These are phyloP conservation scores for Sapayoa aenigma DNA, from an alignment of 2,113 vertebrate species.

Conservation along the genomic window DNA sequence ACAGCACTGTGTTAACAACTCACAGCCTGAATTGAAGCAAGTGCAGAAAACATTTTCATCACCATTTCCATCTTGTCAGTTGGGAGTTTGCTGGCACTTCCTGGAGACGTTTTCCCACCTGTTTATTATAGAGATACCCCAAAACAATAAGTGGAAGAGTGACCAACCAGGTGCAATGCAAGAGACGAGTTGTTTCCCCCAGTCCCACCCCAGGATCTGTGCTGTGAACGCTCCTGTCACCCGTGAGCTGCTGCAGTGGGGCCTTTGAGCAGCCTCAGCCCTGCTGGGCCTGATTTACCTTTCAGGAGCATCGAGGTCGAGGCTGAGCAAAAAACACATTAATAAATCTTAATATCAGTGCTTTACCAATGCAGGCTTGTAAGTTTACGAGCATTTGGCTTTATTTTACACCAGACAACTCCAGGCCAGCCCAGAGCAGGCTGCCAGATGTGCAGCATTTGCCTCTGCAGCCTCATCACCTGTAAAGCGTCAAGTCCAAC, in stretches of 20 bases:
- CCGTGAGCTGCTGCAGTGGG: accelerated
- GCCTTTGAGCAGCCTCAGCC: neutral
- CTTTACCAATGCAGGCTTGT: conserved; percentile 2
- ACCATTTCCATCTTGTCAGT: accelerated
- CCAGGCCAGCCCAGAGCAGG: neutral
- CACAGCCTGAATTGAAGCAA: neutral
- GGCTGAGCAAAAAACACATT: neutral
- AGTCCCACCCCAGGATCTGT: neutral
- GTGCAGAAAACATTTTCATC: neutral
- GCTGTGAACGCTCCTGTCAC: neutral
- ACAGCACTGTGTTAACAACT: neutral
- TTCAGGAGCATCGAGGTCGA: accelerated
- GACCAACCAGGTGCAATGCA: neutral
- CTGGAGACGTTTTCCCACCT: neutral
- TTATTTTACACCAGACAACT: conserved; percentile 45
- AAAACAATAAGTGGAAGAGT: neutral
- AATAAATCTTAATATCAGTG: neutral
- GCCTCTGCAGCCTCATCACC: conserved; percentile 41
- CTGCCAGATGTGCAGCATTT: conserved; percentile 66
- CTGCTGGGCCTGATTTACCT: neutral
- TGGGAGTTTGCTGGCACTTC: neutral
- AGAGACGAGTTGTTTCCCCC: neutral
- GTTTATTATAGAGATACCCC: neutral
- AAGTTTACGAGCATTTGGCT: conserved; percentile 42
- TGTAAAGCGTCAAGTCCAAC: conserved; percentile 31